Percentiles rank a stretch among this genome's conserved stretches.
Conservation (phyloP, 2,888 invertebrate genomes). For the Drosophila yooni region DNA sequence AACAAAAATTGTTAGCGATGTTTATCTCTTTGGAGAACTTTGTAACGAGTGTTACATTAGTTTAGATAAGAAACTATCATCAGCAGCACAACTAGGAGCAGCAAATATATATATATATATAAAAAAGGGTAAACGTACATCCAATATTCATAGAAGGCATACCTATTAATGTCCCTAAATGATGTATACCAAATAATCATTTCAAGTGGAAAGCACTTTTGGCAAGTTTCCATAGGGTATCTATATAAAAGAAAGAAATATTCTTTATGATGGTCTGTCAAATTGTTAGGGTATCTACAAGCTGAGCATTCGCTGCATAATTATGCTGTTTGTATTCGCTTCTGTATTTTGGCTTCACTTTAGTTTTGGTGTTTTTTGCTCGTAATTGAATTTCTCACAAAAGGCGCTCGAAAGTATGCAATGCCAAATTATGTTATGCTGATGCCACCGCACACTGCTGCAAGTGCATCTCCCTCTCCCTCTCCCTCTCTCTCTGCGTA, state of each 20-base stretch:
- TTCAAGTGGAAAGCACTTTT: background rate
- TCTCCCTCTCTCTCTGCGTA: background rate
- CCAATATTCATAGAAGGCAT: background rate
- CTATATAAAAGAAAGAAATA: no score
- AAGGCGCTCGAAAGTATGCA: constrained; percentile 70
- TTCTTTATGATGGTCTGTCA: no score
- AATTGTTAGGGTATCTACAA: constrained; percentile 18
- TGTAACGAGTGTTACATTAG: background rate
- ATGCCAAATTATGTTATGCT: constrained; percentile 72
- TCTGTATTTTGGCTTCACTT: background rate
- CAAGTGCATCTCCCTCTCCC: background rate
- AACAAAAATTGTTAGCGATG: background rate
- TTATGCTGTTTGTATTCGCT: background rate
- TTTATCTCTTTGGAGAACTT: background rate
- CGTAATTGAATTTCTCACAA: constrained; percentile 64
- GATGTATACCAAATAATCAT: background rate
- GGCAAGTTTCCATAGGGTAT: background rate
- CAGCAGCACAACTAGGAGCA: no score
- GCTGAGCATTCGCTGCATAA: background rate
- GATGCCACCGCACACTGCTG: constrained; percentile 8
- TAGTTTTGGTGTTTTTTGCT: constrained; percentile 15
- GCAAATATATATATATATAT: no score
- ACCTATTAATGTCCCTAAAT: background rate
- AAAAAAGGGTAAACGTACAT: background rate
- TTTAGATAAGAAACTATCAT: background rate